Percentiles rank a stretch among this genome's conserved stretches.
phyloP scores from a whole-genome alignment of 2,113 vertebrate species.

The Bubo bubo region DNA sequence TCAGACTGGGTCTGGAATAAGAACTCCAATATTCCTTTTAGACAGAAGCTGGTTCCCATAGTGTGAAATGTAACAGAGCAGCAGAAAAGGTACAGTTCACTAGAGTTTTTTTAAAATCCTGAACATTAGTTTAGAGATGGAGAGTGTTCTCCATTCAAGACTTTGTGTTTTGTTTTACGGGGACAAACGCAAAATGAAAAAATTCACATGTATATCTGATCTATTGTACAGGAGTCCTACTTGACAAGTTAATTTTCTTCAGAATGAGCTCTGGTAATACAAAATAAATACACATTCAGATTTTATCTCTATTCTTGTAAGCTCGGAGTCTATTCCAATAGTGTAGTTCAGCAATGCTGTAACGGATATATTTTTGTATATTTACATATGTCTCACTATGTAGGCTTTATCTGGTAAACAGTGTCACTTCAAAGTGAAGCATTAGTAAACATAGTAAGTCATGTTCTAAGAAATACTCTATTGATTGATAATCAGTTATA shows the following conservation, averaged over 20 bases:
- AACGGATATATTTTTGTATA: background rate
- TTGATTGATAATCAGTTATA: background rate
- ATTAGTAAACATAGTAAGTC: background rate
- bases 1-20: background rate
- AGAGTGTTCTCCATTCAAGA: background rate
- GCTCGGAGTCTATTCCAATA: background rate
- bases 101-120: background rate
- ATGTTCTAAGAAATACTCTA: background rate
- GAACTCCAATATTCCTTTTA: background rate
- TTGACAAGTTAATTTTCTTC: background rate
- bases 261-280: background rate
- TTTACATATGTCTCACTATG: background rate
- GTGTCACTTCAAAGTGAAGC: background rate
- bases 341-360: background rate
- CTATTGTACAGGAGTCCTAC: background rate
- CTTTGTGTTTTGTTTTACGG: background rate
- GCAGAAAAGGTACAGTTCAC: background rate
- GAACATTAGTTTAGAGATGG: background rate
- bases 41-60: background rate
- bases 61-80: background rate
- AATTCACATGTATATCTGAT: background rate
- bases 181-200: background rate
- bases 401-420: background rate
- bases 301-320: background rate
- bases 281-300: background rate